Evolutionary conservation across 1,140 invertebrate genomes (phyloP).

Genomic region (Nomia melanderi): DNA sequence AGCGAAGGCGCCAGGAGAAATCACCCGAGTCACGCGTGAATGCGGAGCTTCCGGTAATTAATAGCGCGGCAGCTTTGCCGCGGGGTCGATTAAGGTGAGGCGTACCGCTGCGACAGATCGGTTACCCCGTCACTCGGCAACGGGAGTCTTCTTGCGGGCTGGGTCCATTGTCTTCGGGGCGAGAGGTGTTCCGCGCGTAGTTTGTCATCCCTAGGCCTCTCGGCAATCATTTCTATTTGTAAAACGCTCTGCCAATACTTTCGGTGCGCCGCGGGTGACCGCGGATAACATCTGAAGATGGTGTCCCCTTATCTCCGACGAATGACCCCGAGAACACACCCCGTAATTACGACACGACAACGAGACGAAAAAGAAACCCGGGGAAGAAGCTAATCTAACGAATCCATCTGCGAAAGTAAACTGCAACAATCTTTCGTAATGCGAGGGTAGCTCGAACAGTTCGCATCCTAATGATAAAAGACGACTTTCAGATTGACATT

Average conservation of each 20-base stretch:
- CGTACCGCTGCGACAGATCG: conserved; percentile 37
- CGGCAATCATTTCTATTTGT: not conserved
- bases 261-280: not conserved
- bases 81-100: conserved; percentile 27
- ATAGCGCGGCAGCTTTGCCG: conserved; percentile 17
- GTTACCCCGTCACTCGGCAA: conserved; percentile 32
- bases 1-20: not conserved
- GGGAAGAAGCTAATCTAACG: not conserved
- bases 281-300: not conserved
- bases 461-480: no score
- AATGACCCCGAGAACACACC: not conserved
- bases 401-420: no score
- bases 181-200: conserved; percentile 18
- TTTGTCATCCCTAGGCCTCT: conserved; percentile 23
- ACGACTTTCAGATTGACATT: no score
- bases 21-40: conserved; percentile 1
- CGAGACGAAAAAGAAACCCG: not conserved
- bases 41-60: conserved; percentile 36
- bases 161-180: conserved; percentile 32
- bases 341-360: not conserved
- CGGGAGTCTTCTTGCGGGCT: conserved; percentile 29
- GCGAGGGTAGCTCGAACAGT: no score
- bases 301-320: not conserved
- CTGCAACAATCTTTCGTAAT: no score
- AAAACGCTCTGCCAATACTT: conserved; percentile 1